Base-by-base conservation (phyloP, 37 sponge, comb jelly and placozoan species). In the Crambe crambe region DNA sequence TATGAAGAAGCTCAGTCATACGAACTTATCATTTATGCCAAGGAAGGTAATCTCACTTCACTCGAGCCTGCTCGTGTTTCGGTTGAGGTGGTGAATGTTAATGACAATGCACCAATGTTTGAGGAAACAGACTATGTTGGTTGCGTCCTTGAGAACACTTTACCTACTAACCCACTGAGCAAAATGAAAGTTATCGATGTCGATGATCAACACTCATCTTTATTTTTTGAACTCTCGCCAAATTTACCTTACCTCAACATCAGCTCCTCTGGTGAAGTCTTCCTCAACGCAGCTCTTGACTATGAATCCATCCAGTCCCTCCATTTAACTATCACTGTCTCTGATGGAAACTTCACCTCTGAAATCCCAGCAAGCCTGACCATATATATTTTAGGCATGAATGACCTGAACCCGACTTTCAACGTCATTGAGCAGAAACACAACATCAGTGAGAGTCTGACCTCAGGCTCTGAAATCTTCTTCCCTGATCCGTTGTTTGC, bases 91-190 rank as follows among this genome's bases (percentile, higher is more conserved):
- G 39, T 74, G 12, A 75, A 86, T 29, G 30, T 83, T 5, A 86
- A 91, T 44, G 94, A 91, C 67, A 80, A 91, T 21, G 42, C 74
- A 15, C 91, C 91, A 31, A 25, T 47, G 12, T 87, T 87, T 64
- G 32, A 10, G 5, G 18, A 26, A 26, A 2, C 23, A 21, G 59
- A 61, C 22, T 87, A 87, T 58, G 29, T 31, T 58, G 71, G 18
- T 20, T 71, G 72, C 37, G 70, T 87, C 25, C 36, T 76, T n/a
- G 88, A 87, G 37, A 75, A 87, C 64, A 51, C 47, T 0, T 30
- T 51, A 0, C 72, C 72, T 20, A 22, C 43, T 9, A 44, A 17
- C 17, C 88, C 74, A 15, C 35, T 82, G 0, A 32, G 60, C n/a
- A 63, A 77, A 29, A 51, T 87, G 23, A 18, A 34, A 47, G 83